A percentile compares a stretch with the other conserved stretches of the same genome.
phyloP scores from a whole-genome alignment of 2,888 invertebrate genomes.

The Quadriops clusia region DNA sequence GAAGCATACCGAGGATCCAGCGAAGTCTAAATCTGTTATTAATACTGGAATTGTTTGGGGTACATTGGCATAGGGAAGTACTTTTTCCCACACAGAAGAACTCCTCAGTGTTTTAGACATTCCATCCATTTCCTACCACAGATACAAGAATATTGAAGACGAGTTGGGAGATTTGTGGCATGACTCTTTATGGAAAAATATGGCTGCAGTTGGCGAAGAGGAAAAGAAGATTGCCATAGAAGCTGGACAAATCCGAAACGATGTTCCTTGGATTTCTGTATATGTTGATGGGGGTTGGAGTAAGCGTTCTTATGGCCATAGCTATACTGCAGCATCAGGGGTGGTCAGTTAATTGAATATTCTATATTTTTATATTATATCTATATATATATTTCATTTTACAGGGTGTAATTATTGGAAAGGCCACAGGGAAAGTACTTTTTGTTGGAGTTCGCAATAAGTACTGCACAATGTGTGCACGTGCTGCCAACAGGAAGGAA shows the following conservation, averaged over 20 bases:
- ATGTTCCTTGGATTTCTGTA: constrained; percentile 9
- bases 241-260: constrained; percentile 4
- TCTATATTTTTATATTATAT: neutral
- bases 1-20: too few relatives aligned
- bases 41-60: constrained; percentile 5
- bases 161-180: constrained; percentile 1
- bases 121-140: constrained; percentile 1
- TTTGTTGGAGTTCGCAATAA: constrained; percentile 20
- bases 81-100: constrained; percentile 1
- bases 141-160: constrained; percentile 3
- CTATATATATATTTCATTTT: constrained; percentile 5
- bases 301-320: constrained; percentile 12
- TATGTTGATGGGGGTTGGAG: constrained; percentile 12
- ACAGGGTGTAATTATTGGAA: constrained; percentile 9
- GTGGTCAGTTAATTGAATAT: neutral
- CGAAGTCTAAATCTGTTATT: neutral
- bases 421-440: constrained; percentile 16
- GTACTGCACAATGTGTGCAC: constrained; percentile 18
- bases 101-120: constrained; percentile 1
- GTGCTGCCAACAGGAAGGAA: constrained; percentile 12
- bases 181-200: constrained; percentile 6
- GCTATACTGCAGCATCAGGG: constrained; percentile 7
- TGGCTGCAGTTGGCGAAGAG: constrained; percentile 7
- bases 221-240: constrained; percentile 8
- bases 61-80: constrained; percentile 6